Evolutionary conservation across 2,888 invertebrate species (phyloP).

Genomic region (Psylliodes chrysocephalus): DNA sequence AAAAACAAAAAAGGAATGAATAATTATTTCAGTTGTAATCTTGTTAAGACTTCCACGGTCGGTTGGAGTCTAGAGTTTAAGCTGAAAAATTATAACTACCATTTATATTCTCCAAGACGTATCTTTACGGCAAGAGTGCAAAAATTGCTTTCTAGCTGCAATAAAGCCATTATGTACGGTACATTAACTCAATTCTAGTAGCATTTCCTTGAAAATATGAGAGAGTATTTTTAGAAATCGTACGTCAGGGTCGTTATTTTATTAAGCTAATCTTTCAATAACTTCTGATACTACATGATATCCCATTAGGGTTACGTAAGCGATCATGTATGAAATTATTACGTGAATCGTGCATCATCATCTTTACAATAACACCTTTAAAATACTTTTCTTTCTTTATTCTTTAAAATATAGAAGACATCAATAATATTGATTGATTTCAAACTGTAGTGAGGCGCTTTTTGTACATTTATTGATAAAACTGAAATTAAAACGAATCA

Average conservation of each 20-base stretch:
- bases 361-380: too few relatives aligned
- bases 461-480: too few relatives aligned
- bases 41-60: not conserved
- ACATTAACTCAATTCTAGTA: constrained; percentile 14
- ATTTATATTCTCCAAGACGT: constrained; percentile 3
- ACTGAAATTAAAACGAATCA: too few relatives aligned
- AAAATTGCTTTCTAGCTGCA: constrained; percentile 14
- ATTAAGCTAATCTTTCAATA: constrained; percentile 6
- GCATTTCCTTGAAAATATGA: not conserved
- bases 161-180: constrained; percentile 21
- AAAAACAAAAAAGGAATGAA: too few relatives aligned
- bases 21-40: not conserved
- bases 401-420: too few relatives aligned
- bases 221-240: not conserved
- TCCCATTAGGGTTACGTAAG: too few relatives aligned
- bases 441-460: too few relatives aligned
- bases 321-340: too few relatives aligned
- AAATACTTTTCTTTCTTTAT: too few relatives aligned
- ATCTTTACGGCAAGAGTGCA: constrained; percentile 4
- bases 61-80: not conserved
- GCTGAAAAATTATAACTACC: constrained; percentile 7
- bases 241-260: not conserved
- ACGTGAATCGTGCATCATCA: too few relatives aligned
- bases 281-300: not conserved
- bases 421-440: too few relatives aligned